Conservation (phyloP, 2,888 invertebrate genomes). For the Neocrepidodera transversa region DNA sequence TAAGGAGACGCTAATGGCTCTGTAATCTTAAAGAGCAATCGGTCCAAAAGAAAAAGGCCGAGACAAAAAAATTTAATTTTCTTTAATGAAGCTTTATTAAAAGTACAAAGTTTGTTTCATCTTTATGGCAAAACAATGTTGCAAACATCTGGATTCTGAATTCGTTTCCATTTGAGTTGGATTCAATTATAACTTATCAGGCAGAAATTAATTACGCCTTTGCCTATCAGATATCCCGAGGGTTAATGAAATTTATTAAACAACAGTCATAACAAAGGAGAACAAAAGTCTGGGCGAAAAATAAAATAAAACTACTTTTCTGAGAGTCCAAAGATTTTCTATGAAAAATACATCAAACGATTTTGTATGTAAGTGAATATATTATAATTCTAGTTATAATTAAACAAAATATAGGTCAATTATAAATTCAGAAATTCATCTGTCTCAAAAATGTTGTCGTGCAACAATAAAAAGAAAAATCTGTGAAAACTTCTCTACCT, state of each 20-base stretch:
- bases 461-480: too few relatives aligned
- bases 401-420: too few relatives aligned
- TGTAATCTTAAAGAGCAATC: neutral
- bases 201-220: slow-evolving; percentile 33
- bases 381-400: too few relatives aligned
- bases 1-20: neutral
- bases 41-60: neutral
- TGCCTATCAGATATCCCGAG: slow-evolving; percentile 35
- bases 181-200: slow-evolving; percentile 38
- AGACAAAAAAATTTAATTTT: slow-evolving; percentile 3
- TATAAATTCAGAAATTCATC: too few relatives aligned
- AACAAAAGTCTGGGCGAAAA: slow-evolving; percentile 1
- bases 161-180: slow-evolving; percentile 14
- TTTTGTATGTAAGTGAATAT: too few relatives aligned
- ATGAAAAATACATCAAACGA: too few relatives aligned
- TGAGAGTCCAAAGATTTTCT: too few relatives aligned
- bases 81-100: slow-evolving; percentile 1
- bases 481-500: too few relatives aligned
- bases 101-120: slow-evolving; percentile 1
- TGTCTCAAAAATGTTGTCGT: too few relatives aligned
- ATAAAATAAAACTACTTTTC: too few relatives aligned
- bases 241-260: slow-evolving; percentile 19
- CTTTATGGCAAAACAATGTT: slow-evolving; percentile 1
- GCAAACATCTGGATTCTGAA: neutral
- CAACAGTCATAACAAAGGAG: slow-evolving; percentile 14